phyloP scores from a whole-genome alignment of 1,140 invertebrate genomes.

The Venustaconcha ellipsiformis region DNA sequence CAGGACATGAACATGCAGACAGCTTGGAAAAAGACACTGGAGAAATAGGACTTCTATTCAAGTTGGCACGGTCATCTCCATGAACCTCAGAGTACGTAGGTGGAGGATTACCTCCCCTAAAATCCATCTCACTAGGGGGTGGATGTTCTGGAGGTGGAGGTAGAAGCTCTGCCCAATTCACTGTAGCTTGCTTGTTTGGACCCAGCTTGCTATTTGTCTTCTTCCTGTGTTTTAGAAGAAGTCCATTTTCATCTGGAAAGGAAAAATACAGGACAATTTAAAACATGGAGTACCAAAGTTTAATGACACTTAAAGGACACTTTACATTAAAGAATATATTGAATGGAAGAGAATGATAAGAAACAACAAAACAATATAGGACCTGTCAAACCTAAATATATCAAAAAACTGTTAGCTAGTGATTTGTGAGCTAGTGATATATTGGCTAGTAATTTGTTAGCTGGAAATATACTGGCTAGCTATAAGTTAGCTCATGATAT shows the following conservation, averaged over 20 bases:
- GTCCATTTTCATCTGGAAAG: constrained; percentile 65
- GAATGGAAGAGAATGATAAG: background rate
- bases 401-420: background rate
- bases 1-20: constrained; percentile 62
- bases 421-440: background rate
- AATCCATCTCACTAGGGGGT: constrained; percentile 72
- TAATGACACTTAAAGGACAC: background rate
- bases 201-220: constrained; percentile 58
- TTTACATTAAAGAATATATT: background rate
- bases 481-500: too few species aligned
- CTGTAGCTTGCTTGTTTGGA: constrained; percentile 66
- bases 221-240: constrained; percentile 59
- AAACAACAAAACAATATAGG: background rate
- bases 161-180: constrained; percentile 81
- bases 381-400: constrained; percentile 1
- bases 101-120: constrained; percentile 36
- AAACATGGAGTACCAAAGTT: background rate
- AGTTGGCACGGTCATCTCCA: constrained; percentile 51
- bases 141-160: constrained; percentile 86
- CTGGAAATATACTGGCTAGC: too few species aligned
- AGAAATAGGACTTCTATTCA: constrained; percentile 52
- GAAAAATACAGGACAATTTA: constrained; percentile 2
- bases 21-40: constrained; percentile 58
- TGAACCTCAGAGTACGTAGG: constrained; percentile 19
- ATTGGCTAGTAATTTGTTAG: too few species aligned